phyloP scores from a whole-genome alignment of 2,113 vertebrate species.

The Menidia beryllina region DNA sequence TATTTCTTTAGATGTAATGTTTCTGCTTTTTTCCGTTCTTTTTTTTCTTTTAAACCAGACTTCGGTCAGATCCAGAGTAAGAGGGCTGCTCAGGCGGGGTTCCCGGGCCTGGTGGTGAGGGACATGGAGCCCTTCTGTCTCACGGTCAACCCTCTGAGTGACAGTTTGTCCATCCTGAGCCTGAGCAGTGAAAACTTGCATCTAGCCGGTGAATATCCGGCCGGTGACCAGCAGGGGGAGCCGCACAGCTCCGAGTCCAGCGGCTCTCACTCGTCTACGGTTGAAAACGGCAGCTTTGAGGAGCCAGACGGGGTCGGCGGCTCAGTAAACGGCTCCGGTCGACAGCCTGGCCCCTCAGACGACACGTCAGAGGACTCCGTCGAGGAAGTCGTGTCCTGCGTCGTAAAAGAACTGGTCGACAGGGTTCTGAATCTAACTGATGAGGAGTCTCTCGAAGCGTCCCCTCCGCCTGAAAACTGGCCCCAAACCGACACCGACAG shows the following conservation, averaged over 20 bases:
- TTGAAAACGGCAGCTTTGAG: constrained; percentile 92
- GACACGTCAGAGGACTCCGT: constrained; percentile 73
- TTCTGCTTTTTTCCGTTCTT: constrained; percentile 6
- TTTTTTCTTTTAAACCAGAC: constrained; percentile 62
- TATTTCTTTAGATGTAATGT: not conserved
- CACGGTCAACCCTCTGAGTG: constrained; percentile 95
- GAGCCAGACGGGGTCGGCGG: constrained; percentile 75
- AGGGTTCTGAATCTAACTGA: constrained; percentile 85
- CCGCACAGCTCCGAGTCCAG: constrained; percentile 91
- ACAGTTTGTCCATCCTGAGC: constrained; percentile 94
- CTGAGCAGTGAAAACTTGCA: constrained; percentile 96
- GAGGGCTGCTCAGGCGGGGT: constrained; percentile 70
- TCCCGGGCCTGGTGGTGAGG: constrained; percentile 83
- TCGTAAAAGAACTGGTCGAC: constrained; percentile 90
- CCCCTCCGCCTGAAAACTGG: constrained; percentile 78
- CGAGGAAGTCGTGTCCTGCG: constrained; percentile 87
- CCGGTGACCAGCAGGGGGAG: constrained; percentile 90
- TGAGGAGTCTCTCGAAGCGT: constrained; percentile 78
- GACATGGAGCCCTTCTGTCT: constrained; percentile 98
- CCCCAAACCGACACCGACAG: constrained; percentile 82
- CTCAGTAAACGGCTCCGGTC: constrained; percentile 73
- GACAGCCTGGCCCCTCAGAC: constrained; percentile 74
- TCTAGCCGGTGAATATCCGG: constrained; percentile 88
- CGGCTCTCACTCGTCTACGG: constrained; percentile 90
- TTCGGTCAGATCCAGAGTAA: constrained; percentile 80